Evolutionary conservation across 1,140 invertebrate genomes (phyloP), one percentile per base, ranked within the genome.

Genomic region (Melanaphis sacchari): DNA sequence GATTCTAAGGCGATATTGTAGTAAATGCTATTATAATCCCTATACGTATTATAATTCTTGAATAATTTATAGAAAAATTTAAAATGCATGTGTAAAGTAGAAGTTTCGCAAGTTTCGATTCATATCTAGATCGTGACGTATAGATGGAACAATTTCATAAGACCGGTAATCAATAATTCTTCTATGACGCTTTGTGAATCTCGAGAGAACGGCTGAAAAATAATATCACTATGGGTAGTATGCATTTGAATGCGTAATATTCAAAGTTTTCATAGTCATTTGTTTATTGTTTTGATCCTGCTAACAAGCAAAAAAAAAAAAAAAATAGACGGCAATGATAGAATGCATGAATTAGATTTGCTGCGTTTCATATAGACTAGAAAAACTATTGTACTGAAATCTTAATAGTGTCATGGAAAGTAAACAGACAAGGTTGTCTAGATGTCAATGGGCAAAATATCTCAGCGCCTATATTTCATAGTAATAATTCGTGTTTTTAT

Each of bases 261-360:
- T 87, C 26, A n/a, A 49, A n/a, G 31, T 88, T n/a, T 2, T 38
- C 24, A 11, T 38, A 89, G 38, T 89, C 41, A 38, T 89, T 52
- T 89, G 46, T 89, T 89, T 89, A 54, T 89, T 89, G 49, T 89
- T 89, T 89, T 89, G 49, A 89, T 89, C n/a, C 38, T 31, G 24
- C 88, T 54, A 24, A 88, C 43, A 36, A 88, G 1, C 18, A 46
- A 49, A 49, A 52, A 31, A n/a, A 87, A 31, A n/a, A 87, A 49
- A 46, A 87, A 88, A 46, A n/a, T 43, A 46, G 85, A 38, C 43
- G 43, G 43, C 85, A 7, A 2, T 46, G 85, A 43, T 18, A 43
- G 85, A 87, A 88, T 88, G 87, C 59, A 76, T n/a, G 31, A 49
- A 88, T 43, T 88, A 88, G n/a, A 49, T 85, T 43, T 85, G 84